These are phyloP conservation scores for Pygathrix nemaeus DNA, from an alignment of 2,113 vertebrate species.

Conservation along the genomic window DNA sequence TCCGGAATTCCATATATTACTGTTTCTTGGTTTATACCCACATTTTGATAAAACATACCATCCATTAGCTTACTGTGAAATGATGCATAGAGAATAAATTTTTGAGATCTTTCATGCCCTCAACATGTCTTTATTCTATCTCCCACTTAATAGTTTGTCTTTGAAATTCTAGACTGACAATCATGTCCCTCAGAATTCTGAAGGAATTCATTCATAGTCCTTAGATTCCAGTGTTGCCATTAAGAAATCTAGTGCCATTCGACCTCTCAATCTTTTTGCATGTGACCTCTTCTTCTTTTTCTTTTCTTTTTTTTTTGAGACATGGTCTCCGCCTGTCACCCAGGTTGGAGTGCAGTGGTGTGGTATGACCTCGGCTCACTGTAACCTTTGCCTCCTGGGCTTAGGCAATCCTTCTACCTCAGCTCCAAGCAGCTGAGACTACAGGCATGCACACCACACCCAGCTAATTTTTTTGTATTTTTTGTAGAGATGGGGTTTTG, in stretches of 20 bases:
- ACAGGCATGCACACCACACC: too few species aligned
- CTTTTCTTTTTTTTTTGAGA: too few species aligned
- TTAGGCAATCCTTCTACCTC: too few species aligned
- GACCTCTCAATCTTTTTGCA: not conserved
- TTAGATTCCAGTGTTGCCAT: not conserved
- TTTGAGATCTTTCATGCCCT: not conserved
- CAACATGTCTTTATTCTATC: not conserved
- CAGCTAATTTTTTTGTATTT: too few species aligned
- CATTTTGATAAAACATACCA: not conserved
- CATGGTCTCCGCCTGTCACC: too few species aligned
- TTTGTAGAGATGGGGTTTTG: too few species aligned
- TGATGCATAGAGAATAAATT: not conserved
- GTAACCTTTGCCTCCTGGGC: too few species aligned
- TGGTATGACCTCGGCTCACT: too few species aligned
- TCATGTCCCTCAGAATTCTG: not conserved
- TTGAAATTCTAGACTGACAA: conserved; percentile 30
- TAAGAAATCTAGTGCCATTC: not conserved
- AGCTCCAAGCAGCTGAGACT: too few species aligned
- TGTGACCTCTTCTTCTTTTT: not conserved
- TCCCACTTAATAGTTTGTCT: not conserved
- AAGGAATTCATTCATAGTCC: conserved; percentile 3
- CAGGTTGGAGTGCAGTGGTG: too few species aligned
- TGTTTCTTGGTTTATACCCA: not conserved
- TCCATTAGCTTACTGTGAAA: not conserved
- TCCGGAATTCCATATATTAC: not conserved